Percentiles rank a stretch among this genome's conserved stretches.
Conservation (phyloP, 2,797 vertebrate species). For the Xenops minutus region DNA sequence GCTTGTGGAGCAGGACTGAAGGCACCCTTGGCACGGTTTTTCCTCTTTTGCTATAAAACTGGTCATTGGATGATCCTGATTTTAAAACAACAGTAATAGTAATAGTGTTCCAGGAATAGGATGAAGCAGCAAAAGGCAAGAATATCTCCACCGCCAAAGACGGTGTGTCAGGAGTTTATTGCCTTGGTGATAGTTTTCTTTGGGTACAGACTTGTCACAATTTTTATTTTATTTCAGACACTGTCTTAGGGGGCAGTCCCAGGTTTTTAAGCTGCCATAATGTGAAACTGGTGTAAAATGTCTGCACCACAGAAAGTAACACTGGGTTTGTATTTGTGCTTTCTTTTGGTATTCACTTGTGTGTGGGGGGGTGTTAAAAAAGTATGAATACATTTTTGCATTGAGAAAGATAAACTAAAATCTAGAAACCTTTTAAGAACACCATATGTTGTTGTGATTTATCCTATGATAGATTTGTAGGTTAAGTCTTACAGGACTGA, state of each 20-base stretch:
- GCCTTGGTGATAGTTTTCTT: not conserved
- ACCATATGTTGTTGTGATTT: not conserved
- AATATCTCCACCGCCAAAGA: not conserved
- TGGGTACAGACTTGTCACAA: not conserved
- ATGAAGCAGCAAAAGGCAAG: not conserved
- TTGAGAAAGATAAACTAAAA: not conserved
- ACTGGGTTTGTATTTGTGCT: not conserved
- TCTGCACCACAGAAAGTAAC: not conserved
- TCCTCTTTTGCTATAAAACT: not conserved
- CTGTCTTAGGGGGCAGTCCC: not conserved
- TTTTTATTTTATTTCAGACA: not conserved
- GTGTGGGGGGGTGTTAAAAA: not conserved
- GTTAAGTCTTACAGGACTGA: not conserved
- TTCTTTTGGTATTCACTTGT: not conserved
- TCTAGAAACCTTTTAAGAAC: not conserved
- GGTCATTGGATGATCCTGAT: not conserved
- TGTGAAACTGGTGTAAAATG: not conserved
- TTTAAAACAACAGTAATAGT: not conserved
- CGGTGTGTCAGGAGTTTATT: not conserved
- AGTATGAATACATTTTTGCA: not conserved
- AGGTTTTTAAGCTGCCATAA: not conserved
- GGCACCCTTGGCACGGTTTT: not conserved
- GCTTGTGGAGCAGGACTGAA: not conserved
- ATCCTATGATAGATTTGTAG: not conserved
- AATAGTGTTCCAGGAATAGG: not conserved